Base-by-base conservation (phyloP, 2,797 vertebrate genomes). In the Manis crassicaudata region DNA sequence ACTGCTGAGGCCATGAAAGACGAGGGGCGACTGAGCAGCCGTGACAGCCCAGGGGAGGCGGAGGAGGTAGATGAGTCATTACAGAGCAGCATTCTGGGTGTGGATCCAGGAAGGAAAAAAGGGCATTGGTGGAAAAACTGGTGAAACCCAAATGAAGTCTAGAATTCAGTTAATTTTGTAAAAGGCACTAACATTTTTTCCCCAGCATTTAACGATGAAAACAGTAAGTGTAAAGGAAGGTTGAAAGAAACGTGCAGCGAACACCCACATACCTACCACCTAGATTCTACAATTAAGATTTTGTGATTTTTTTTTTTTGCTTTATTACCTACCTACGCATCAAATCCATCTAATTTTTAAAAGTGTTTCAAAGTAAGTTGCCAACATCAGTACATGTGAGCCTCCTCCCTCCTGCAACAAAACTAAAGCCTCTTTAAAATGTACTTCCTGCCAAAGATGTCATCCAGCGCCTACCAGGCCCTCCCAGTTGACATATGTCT, bases 321-420 rank as follows among this genome's bases (percentile, higher is more conserved):
- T 72, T 76, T 85, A 46, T 56, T 88, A 11, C 4, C 5, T 62
- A 54, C 58, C 27, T 81, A 32, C 35, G 8, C 35, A 52, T 60
- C 25, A 72, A 40, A 16, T 50, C 60, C 4, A 32, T 72, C 50
- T 82, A 82, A 79, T 32, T 94, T 88, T 58, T 82, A 62, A 91
- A 89, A 29, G 14, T 29, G 58, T 94, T 97, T 88, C 18, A 72
- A 46, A 60, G 21, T 84, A 68, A 75, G 3, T 56, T 84, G 20
- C 35, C 84, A 76, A 52, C 20, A 46, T 84, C 12, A 68, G 50
- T 92, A 62, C 1, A 9, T 5, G 13, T 7, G 6, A 72, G 46
- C 8, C 7, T 27, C 4, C 12, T 37, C 17, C 7, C 4, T 6
- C 3, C 16, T 6, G 6, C 65, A 37, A 46, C 5, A 56, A 92